Evolutionary conservation across 2,888 invertebrate species (phyloP), one percentile per base, ranked within the genome.

Genomic region (Aleiodes alternator): DNA sequence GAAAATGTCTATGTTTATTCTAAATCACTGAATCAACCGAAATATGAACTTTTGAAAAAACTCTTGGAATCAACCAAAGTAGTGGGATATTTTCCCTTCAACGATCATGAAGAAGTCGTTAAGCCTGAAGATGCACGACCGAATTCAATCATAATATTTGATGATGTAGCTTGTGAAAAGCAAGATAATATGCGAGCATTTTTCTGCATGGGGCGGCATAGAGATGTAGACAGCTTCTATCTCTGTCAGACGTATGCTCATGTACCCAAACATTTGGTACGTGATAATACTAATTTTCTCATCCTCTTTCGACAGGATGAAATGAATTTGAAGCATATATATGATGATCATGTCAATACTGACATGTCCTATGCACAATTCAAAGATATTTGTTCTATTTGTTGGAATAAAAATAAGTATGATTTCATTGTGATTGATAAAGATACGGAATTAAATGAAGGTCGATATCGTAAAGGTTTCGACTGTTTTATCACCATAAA

Each of bases 21-120:
- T 1, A 85, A 82, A 88, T 88, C 84, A 82, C 59, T 85, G 55
- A 80, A 80, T 78, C 87, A 86, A 76, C 81, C 81, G 56, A 85
- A 84, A 77, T 86, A 85, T 79, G 14, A 77, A 38, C 80, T 80
- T 72, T 72, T 85, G 23, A 76, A 79, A 59, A 71, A 83, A 8
- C 61, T 85, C 7, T 57, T 86, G n/a, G 64, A 78, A 8, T 43
- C 69, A 12, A 59, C 83, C n/a, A 76, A 78, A 29, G 81, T 79
- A 23, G 73, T 86, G 3, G 79, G 80, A 11, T 85, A 83, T 81
- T 82, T 80, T 50, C 77, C 53, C 80, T 78, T 78, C 68, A 66
- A 56, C 23, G 73, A 76, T 8, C 80, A 80, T 61, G 80, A 80
- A n/a, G 77, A 80, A 9, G 76, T 83, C 11, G 75, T 83, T 64